These are phyloP conservation scores for Platichthys flesus DNA, from an alignment of 2,113 vertebrate species.

Conservation along the genomic window DNA sequence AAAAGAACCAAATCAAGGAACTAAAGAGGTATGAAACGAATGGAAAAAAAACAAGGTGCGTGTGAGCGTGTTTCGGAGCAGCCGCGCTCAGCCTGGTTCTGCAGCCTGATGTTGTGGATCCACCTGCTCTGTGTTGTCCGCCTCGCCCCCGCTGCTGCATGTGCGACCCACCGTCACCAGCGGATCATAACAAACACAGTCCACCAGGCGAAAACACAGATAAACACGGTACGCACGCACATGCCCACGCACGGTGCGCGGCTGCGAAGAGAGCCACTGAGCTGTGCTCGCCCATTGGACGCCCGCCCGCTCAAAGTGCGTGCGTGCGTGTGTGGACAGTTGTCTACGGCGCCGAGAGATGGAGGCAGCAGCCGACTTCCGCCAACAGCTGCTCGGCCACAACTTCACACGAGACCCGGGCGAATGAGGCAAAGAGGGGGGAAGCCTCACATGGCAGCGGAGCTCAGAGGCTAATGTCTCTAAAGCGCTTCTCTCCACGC, in stretches of 20 bases:
- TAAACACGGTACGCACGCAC: not conserved
- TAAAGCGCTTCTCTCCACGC: conserved; percentile 23
- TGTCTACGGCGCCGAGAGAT: not conserved
- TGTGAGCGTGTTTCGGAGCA: not conserved
- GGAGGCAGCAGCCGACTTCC: conserved; percentile 52
- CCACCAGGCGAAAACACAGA: conserved; percentile 10
- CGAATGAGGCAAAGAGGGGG: not conserved
- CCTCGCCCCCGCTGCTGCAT: not conserved
- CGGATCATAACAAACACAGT: conserved; percentile 51
- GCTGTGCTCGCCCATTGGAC: not conserved
- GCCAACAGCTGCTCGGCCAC: conserved; percentile 63
- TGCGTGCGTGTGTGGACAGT: not conserved
- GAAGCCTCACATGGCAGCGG: conserved; percentile 30
- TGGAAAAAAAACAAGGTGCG: not conserved
- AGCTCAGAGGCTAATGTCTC: conserved; percentile 26
- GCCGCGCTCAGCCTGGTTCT: conserved; percentile 13
- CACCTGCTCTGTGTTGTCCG: conserved; percentile 45
- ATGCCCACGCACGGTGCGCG: not conserved
- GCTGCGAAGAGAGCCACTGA: not conserved
- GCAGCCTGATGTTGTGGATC: conserved; percentile 22
- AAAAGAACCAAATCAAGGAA: not conserved
- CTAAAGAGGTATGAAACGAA: not conserved
- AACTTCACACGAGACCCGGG: conserved; percentile 43
- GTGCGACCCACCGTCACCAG: conserved; percentile 20
- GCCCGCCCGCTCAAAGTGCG: not conserved